Base-by-base conservation (phyloP, 1,140 invertebrate genomes). In the Pissodes strobi region DNA sequence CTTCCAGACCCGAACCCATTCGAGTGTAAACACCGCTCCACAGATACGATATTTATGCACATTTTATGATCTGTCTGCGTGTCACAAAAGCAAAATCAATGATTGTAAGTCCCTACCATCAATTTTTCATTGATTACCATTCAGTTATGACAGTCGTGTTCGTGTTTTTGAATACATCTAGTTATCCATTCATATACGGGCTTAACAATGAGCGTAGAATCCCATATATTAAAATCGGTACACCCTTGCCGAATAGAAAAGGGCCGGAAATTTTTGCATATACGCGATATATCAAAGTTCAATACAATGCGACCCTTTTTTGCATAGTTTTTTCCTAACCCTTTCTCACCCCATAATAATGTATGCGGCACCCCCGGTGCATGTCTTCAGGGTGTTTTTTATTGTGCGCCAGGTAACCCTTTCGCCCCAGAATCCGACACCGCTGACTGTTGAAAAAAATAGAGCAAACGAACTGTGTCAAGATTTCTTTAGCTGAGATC, bases 351-450 rank as follows among this genome's bases (percentile, higher is more conserved):
- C 74, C 69, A 71, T 64, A 72, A 75, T 73, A 74, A 74, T 76
- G 65, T 74, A 73, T 72, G 67, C 66, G 69, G 72, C 68, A 76
- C 72, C 74, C 73, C 62, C 64, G 53, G 55, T 55, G 66, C 56
- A 58, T 76, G 76, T 78, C 76, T 78, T 78, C 76, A 72, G 75
- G 73, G 73, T 75, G 74, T 77, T 75, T 76, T 74, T 76, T 72
- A 74, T 74, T 76, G 71, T 74, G 59, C 64, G 56, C 66, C 72
- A 68, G 66, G 69, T 74, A 77, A 76, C 74, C 74, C 76, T 73
- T 74, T 71, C 70, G 67, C 65, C 72, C 72, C 64, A 74, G 65
- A 76, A 77, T 76, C 72, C 74, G 76, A 77, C 76, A 77, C 76
- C 76, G 70, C 67, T 67, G 66, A 66, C 68, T 68, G 69, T 72